Evolutionary conservation across 2,113 vertebrate species (phyloP).

Genomic region (Gambusia holbrooki): DNA sequence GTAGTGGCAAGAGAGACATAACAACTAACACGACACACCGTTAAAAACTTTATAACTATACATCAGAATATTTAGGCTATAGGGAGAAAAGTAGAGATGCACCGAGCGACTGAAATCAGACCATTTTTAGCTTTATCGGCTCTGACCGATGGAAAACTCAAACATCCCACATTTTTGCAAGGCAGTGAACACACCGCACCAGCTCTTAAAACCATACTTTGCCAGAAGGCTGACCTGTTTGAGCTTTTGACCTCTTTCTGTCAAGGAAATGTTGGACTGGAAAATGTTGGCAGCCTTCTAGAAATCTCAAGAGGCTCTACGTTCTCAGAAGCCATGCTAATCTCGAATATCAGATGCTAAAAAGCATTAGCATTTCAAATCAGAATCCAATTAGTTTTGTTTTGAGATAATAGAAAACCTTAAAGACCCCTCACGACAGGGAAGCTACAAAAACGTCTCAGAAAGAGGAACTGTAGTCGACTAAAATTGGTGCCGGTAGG

Average conservation of each 20-base stretch:
- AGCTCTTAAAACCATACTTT: background rate
- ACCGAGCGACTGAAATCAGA: background rate
- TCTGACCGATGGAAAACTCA: background rate
- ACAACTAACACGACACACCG: constrained; percentile 19
- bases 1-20: constrained; percentile 37
- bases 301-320: background rate
- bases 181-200: background rate
- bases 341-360: too few relatives aligned
- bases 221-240: background rate
- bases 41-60: constrained; percentile 13
- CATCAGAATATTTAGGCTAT: constrained; percentile 37
- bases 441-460: background rate
- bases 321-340: background rate
- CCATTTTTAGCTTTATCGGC: background rate
- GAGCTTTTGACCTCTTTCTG: background rate
- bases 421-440: background rate
- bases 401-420: background rate
- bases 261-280: background rate
- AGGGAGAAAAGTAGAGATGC: constrained; percentile 15
- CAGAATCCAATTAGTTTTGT: background rate
- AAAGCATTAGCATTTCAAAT: background rate
- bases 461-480: background rate
- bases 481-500: background rate
- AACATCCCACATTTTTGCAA: background rate
- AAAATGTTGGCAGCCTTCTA: too few relatives aligned